Percentiles rank a stretch among this genome's conserved stretches.
Conservation (phyloP, 2,888 invertebrate species). For the Eupithecia inturbata region DNA sequence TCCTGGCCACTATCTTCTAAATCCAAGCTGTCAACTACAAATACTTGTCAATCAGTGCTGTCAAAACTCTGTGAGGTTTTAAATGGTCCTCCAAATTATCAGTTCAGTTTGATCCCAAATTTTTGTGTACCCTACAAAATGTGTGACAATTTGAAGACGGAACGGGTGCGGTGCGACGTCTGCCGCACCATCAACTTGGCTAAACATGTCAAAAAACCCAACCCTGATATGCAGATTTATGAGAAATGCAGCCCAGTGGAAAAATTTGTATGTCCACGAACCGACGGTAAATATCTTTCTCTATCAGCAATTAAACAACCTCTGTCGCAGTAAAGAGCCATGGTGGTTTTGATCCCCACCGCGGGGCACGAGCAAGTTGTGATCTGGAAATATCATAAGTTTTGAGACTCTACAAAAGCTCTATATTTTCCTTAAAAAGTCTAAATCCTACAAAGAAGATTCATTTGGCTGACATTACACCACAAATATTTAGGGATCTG, state of each 20-base stretch:
- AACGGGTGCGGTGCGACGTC: conserved; percentile 65
- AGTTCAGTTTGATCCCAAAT: conserved; percentile 35
- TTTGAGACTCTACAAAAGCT: too few species aligned
- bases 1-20: conserved; percentile 8
- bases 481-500: too few species aligned
- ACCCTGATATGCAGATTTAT: conserved; percentile 74
- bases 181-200: conserved; percentile 78
- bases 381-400: too few species aligned
- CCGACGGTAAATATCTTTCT: conserved; percentile 55
- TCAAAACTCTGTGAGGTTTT: conserved; percentile 15
- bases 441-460: too few species aligned
- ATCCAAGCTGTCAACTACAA: conserved; percentile 1
- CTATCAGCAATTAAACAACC: background rate
- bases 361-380: background rate
- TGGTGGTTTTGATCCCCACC: background rate
- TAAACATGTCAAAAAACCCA: conserved; percentile 60
- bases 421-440: too few species aligned
- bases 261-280: conserved; percentile 58
- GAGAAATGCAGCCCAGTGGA: conserved; percentile 67
- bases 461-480: too few species aligned
- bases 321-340: background rate
- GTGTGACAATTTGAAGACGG: conserved; percentile 63
- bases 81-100: conserved; percentile 10
- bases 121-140: conserved; percentile 50
- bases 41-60: conserved; percentile 9